phyloP scores from a whole-genome alignment of 2,888 invertebrate species.

The Mythimna impura region DNA sequence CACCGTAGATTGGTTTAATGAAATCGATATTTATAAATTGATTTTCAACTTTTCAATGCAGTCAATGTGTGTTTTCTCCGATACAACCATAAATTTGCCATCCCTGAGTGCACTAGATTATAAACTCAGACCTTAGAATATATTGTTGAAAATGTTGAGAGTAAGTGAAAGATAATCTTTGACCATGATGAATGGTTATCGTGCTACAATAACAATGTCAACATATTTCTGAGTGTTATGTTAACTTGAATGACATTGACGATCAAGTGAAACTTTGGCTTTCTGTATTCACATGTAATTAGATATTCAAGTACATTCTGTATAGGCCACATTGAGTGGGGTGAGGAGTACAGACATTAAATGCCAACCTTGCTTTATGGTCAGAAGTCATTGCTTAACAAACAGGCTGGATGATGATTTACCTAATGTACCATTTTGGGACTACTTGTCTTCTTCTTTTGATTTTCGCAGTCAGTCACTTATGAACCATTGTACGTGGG shows the following conservation, averaged over 20 bases:
- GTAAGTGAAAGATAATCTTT: conserved; percentile 32
- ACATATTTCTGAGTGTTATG: conserved; percentile 17
- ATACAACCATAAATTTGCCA: not conserved
- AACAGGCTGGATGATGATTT: not conserved
- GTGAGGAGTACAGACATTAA: conserved; percentile 13
- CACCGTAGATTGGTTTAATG: not conserved
- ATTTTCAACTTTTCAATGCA: not conserved
- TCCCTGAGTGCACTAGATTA: not conserved
- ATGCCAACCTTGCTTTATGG: conserved; percentile 18
- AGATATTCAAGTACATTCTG: conserved; percentile 20
- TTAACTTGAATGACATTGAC: conserved; percentile 31
- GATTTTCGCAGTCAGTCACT: too few species aligned
- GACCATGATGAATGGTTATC: conserved; percentile 39
- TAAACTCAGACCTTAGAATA: conserved; percentile 6
- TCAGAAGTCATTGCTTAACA: conserved; percentile 6
- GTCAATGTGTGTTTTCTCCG: not conserved
- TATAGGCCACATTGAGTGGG: conserved; percentile 13
- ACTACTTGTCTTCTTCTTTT: not conserved
- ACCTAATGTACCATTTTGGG: not conserved
- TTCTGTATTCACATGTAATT: conserved; percentile 20
- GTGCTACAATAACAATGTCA: conserved; percentile 29
- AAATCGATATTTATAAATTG: too few species aligned
- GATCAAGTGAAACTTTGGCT: conserved; percentile 28
- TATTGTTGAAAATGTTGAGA: conserved; percentile 28
- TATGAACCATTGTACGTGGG: too few species aligned